Evolutionary conservation across 2,888 invertebrate species (phyloP).

Genomic region (Harmothoe impar): DNA sequence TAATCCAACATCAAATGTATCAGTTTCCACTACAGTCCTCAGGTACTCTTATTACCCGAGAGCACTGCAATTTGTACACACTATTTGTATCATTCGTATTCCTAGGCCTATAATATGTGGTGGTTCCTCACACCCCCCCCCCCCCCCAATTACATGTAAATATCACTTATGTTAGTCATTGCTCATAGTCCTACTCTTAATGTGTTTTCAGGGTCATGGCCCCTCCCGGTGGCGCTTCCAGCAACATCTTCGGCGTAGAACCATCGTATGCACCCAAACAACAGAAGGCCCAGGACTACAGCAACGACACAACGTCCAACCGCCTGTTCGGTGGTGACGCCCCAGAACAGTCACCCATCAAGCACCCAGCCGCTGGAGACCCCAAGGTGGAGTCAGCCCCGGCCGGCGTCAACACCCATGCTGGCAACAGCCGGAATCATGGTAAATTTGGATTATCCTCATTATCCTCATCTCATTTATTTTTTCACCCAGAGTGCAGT

Average conservation of each 20-base stretch:
- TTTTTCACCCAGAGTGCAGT: too few relatives aligned
- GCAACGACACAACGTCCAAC: neutral
- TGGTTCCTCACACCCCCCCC: too few relatives aligned
- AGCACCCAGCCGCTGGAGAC: neutral
- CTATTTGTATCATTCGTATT: too few relatives aligned
- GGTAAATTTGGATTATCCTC: neutral
- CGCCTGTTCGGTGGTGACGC: conserved; percentile 14
- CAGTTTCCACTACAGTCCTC: too few relatives aligned
- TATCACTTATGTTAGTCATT: too few relatives aligned
- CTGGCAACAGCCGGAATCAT: conserved; percentile 22
- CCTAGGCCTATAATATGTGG: too few relatives aligned
- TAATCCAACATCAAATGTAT: too few relatives aligned
- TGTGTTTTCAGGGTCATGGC: conserved; percentile 19
- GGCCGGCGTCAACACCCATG: conserved; percentile 42
- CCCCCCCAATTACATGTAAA: too few relatives aligned
- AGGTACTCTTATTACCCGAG: too few relatives aligned
- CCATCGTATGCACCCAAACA: neutral
- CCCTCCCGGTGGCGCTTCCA: conserved; percentile 24
- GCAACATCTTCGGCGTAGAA: conserved; percentile 27
- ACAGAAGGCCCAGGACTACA: neutral
- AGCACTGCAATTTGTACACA: too few relatives aligned
- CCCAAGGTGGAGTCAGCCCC: neutral
- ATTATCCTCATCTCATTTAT: too few relatives aligned
- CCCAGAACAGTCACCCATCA: neutral
- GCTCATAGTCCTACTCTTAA: too few relatives aligned